Evolutionary conservation across 2,797 vertebrate genomes (phyloP).

Genomic region (Enteromius mattozi): DNA sequence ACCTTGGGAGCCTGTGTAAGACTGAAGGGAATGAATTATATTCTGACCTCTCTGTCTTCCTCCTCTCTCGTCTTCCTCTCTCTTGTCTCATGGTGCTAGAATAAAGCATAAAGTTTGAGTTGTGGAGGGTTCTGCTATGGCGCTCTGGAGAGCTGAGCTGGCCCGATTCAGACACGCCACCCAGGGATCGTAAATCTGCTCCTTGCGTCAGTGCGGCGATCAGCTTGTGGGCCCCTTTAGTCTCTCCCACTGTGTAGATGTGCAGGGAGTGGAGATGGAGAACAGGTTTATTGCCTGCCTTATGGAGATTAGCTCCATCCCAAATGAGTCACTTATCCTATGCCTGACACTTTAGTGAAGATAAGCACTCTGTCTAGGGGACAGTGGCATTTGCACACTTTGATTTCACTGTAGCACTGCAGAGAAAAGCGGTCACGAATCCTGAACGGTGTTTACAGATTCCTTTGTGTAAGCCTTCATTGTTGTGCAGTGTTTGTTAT

Average conservation of each 20-base stretch:
- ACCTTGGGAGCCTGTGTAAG: conserved; percentile 9
- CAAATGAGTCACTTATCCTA: conserved; percentile 48
- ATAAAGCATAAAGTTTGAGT: conserved; percentile 43
- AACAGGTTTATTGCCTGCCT: conserved; percentile 52
- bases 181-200: conserved; percentile 53
- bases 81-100: conserved; percentile 22
- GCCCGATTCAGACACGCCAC: conserved; percentile 37
- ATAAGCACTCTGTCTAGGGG: conserved; percentile 41
- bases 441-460: background rate
- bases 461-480: background rate
- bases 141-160: conserved; percentile 50
- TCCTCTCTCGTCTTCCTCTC: background rate
- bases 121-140: conserved; percentile 23
- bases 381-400: conserved; percentile 24
- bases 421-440: conserved; percentile 14
- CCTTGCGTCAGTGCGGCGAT: conserved; percentile 15
- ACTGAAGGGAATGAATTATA: conserved; percentile 32
- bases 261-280: conserved; percentile 29
- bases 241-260: conserved; percentile 48
- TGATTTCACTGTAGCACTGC: conserved; percentile 15
- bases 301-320: conserved; percentile 40
- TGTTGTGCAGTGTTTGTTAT: conserved; percentile 1
- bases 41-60: conserved; percentile 32
- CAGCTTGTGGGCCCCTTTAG: conserved; percentile 33
- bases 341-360: conserved; percentile 41